Conservation (phyloP, 2,888 invertebrate species). For the Dysmachus trigonus region DNA sequence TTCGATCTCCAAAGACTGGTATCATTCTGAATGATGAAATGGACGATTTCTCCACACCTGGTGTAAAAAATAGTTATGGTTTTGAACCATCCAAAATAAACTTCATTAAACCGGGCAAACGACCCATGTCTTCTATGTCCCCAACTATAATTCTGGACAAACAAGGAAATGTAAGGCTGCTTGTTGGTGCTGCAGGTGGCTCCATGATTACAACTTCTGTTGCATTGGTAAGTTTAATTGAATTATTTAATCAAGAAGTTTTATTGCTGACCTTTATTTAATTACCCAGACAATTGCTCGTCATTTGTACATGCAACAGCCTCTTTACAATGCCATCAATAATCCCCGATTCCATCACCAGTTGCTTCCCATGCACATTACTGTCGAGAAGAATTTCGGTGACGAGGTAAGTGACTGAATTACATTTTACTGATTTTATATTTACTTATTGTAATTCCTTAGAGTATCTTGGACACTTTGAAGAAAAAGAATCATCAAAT, state of each 20-base stretch:
- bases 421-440: neutral
- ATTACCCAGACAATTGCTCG: constrained; percentile 75
- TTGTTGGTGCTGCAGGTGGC: constrained; percentile 90
- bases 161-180: constrained; percentile 71
- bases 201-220: constrained; percentile 87
- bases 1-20: constrained; percentile 80
- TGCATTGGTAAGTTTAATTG: constrained; percentile 67
- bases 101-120: constrained; percentile 81
- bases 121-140: constrained; percentile 91
- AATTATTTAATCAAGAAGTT: neutral
- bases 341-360: constrained; percentile 87
- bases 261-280: constrained; percentile 25
- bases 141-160: constrained; percentile 80
- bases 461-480: constrained; percentile 49
- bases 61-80: constrained; percentile 76
- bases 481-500: constrained; percentile 62
- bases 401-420: constrained; percentile 48
- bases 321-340: constrained; percentile 74
- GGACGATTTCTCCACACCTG: constrained; percentile 93
- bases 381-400: constrained; percentile 73
- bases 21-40: constrained; percentile 94
- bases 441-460: neutral
- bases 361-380: constrained; percentile 77
- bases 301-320: constrained; percentile 72
- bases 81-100: constrained; percentile 86